These are phyloP conservation scores for Clarias platycephalus DNA, from an alignment of 2,797 vertebrate species.

Conservation along the genomic window DNA sequence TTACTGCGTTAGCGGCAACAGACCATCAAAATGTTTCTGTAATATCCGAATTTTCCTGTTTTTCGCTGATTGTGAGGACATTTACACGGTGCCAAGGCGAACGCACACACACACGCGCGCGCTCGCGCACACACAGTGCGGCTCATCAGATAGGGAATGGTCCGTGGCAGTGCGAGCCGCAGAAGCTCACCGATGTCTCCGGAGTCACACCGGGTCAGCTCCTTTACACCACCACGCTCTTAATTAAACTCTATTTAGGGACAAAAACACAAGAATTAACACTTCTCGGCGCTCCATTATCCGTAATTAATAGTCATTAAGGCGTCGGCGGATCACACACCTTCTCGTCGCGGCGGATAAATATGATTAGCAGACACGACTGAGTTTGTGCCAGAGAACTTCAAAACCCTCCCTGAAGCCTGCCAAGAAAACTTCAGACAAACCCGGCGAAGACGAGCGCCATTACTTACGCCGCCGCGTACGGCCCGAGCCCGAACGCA, in stretches of 20 bases:
- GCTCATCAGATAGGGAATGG: constrained; percentile 36
- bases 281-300: constrained; percentile 28
- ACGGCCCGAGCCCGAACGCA: background rate
- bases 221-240: constrained; percentile 8
- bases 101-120: background rate
- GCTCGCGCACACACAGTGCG: background rate
- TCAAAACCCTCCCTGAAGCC: constrained; percentile 20
- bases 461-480: background rate
- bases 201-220: constrained; percentile 26
- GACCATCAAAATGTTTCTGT: constrained; percentile 19
- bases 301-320: constrained; percentile 42
- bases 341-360: constrained; percentile 19
- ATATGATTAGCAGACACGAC: constrained; percentile 34
- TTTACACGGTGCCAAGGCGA: constrained; percentile 9
- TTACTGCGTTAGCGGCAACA: background rate
- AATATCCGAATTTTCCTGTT: constrained; percentile 11
- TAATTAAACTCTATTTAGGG: constrained; percentile 29
- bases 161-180: background rate
- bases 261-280: constrained; percentile 26
- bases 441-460: background rate
- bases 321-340: constrained; percentile 29
- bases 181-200: constrained; percentile 4
- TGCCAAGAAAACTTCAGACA: constrained; percentile 23
- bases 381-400: constrained; percentile 31
- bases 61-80: constrained; percentile 3